These are phyloP conservation scores for Pomatostomus ruficeps DNA, from an alignment of 2,113 vertebrate genomes.

Conservation along the genomic window DNA sequence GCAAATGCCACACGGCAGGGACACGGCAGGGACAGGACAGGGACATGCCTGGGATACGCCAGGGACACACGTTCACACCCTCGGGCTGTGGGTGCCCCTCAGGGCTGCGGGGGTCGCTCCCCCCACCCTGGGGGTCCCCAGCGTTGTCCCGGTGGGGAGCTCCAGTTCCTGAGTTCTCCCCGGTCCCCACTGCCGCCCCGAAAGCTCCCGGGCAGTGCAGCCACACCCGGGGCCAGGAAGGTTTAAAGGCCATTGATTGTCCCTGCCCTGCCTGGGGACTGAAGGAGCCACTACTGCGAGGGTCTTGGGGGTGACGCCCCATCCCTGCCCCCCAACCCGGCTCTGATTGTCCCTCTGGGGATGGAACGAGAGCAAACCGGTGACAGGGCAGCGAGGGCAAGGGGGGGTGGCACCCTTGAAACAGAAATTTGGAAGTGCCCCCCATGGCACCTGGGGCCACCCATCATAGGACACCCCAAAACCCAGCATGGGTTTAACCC, in stretches of 20 bases:
- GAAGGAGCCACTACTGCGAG: background rate
- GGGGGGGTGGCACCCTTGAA: background rate
- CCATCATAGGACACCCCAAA: background rate
- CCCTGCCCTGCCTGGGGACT: background rate
- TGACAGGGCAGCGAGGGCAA: too few relatives aligned
- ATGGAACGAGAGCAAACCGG: rapidly evolving
- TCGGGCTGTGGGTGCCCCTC: background rate
- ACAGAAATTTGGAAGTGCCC: too few relatives aligned
- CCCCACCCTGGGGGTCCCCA: background rate
- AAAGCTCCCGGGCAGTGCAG: background rate
- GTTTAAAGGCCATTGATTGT: background rate
- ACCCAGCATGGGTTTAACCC: background rate
- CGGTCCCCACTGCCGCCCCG: rapidly evolving
- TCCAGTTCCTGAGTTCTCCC: background rate
- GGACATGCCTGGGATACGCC: background rate
- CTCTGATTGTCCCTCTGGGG: background rate
- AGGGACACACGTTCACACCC: background rate
- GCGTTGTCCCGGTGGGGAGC: background rate
- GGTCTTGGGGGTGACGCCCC: background rate
- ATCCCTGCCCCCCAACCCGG: background rate
- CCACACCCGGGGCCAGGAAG: background rate
- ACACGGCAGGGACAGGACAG: background rate
- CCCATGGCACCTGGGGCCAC: background rate
- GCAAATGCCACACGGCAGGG: background rate
- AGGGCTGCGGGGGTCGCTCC: background rate